Percentiles rank a stretch among this genome's conserved stretches.
Conservation (phyloP, 2,113 vertebrate species). For the Proteles cristata region DNA sequence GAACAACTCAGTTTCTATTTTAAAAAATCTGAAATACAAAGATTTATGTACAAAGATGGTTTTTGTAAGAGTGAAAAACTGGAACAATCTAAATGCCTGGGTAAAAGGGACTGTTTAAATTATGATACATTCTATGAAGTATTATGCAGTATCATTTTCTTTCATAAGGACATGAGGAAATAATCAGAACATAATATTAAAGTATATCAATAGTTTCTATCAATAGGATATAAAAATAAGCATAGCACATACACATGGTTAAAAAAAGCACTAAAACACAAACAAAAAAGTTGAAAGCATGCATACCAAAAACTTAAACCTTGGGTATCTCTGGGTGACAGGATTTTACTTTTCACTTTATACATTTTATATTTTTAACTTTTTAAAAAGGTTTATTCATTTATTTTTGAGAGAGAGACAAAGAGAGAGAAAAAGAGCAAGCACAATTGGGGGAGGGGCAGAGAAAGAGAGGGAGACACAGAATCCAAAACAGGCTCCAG, state of each 20-base stretch:
- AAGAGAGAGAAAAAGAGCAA: too few relatives aligned
- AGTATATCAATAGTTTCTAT: too few relatives aligned
- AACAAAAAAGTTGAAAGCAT: neutral
- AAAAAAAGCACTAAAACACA: neutral
- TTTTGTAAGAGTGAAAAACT: neutral
- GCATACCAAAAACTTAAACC: neutral
- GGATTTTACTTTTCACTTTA: neutral
- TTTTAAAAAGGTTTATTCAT: too few relatives aligned
- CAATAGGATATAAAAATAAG: constrained; percentile 13
- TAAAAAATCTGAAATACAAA: neutral
- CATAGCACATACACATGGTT: neutral
- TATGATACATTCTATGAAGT: neutral
- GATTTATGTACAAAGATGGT: neutral
- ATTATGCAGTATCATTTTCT: neutral
- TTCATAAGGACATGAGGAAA: neutral
- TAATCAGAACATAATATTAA: constrained; percentile 11
- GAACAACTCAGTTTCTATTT: neutral
- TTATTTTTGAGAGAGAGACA: too few relatives aligned
- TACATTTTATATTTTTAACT: neutral
- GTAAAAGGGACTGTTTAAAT: constrained; percentile 8
- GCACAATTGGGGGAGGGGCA: too few relatives aligned
- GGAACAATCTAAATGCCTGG: neutral
- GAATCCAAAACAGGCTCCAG: too few relatives aligned
- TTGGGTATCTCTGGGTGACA: neutral
- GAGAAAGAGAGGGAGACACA: too few relatives aligned